Evolutionary conservation across 2,113 vertebrate species (phyloP).

Genomic region (Rhea americana): DNA sequence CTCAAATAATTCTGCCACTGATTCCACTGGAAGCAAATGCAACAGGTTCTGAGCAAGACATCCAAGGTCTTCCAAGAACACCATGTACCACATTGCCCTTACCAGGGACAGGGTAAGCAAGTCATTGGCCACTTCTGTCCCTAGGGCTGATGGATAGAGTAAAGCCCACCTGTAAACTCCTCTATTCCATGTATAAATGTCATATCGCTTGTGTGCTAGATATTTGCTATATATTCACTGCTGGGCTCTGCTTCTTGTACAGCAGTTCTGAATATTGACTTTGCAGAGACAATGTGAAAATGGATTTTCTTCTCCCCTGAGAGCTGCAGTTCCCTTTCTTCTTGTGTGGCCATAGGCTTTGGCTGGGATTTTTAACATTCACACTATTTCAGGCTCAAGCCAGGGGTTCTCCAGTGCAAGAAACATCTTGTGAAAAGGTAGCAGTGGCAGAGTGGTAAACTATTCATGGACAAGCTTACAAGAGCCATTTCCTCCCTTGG

Average conservation of each 20-base stretch:
- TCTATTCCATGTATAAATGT: neutral
- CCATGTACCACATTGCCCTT: neutral
- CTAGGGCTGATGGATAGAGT: neutral
- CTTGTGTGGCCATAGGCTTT: neutral
- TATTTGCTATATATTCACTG: neutral
- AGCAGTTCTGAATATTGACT: neutral
- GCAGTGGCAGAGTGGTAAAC: neutral
- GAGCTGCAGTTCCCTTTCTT: neutral
- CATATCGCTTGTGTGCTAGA: neutral
- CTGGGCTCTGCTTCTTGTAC: neutral
- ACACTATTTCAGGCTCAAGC: neutral
- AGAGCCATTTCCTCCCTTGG: neutral
- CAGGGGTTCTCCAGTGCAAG: neutral
- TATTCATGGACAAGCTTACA: neutral
- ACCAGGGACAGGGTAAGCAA: neutral
- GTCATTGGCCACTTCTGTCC: neutral
- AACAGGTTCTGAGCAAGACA: neutral
- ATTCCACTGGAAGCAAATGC: neutral
- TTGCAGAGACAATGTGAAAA: neutral
- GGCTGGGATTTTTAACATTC: neutral
- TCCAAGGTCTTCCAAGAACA: neutral
- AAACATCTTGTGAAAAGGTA: neutral
- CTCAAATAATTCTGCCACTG: neutral
- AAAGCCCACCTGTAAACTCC: neutral
- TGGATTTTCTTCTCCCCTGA: neutral